Percentiles rank a stretch among this genome's conserved stretches.
Conservation (phyloP, 2,888 invertebrate species). For the Drosophila cyrtoloma region DNA sequence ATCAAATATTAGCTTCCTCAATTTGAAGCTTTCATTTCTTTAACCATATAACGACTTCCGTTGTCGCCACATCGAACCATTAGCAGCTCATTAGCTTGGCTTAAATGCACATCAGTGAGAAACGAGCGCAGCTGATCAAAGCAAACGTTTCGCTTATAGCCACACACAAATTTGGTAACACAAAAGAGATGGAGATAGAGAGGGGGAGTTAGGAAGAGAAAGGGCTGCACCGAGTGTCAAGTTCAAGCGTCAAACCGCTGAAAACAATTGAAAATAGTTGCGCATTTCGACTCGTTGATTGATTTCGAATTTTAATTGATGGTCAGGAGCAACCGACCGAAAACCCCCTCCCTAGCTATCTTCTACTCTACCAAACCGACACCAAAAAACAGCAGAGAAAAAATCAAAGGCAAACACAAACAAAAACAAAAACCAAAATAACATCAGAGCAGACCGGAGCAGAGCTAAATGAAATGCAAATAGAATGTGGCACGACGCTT, state of each 20-base stretch:
- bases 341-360: background rate
- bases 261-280: constrained; percentile 72
- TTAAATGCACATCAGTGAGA: constrained; percentile 46
- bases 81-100: constrained; percentile 63
- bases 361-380: background rate
- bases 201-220: background rate
- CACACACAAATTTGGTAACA: constrained; percentile 38
- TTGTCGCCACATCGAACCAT: constrained; percentile 29
- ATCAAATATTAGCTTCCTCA: constrained; percentile 49
- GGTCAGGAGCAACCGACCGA: constrained; percentile 19
- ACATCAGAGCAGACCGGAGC: background rate
- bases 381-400: constrained; percentile 18
- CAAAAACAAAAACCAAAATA: constrained; percentile 9
- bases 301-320: constrained; percentile 71
- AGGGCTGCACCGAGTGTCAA: constrained; percentile 58
- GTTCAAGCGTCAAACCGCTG: constrained; percentile 65
- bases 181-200: background rate
- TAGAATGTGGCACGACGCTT: constrained; percentile 59
- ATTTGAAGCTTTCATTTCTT: constrained; percentile 62
- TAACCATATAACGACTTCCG: constrained; percentile 65
- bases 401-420: constrained; percentile 11
- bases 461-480: constrained; percentile 76
- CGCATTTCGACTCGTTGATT: constrained; percentile 69
- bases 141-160: constrained; percentile 39
- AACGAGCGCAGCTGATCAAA: constrained; percentile 66